Percentiles rank a stretch among this genome's conserved stretches.
Evolutionary conservation across 2,888 invertebrate genomes (phyloP).

Genomic region (Eristalis arbustorum): DNA sequence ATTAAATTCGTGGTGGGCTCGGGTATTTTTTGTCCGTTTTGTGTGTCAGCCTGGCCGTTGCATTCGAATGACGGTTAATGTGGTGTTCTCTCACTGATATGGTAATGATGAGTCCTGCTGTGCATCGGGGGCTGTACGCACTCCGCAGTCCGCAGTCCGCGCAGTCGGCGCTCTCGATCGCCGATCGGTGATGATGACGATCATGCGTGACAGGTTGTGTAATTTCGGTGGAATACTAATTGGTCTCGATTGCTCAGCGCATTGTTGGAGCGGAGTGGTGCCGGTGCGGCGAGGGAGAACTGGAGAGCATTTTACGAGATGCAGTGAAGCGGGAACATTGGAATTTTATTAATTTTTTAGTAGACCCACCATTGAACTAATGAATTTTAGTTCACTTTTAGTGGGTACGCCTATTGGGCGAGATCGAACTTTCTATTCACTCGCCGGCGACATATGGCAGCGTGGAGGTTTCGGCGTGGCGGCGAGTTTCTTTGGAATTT

Average conservation of each 20-base stretch:
- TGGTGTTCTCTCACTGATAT: conserved; percentile 61
- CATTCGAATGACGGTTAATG: conserved; percentile 49
- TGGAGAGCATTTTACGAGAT: background rate
- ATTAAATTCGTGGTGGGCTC: conserved; percentile 70
- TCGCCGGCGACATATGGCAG: background rate
- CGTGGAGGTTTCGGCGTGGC: background rate
- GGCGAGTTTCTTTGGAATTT: background rate
- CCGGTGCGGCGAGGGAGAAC: background rate
- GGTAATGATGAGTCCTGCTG: conserved; percentile 66
- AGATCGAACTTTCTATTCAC: background rate
- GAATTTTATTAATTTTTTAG: background rate
- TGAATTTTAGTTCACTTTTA: background rate
- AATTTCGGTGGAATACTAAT: conserved; percentile 67
- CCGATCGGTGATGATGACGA: conserved; percentile 36
- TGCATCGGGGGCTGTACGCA: conserved; percentile 23
- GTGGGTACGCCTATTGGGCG: background rate
- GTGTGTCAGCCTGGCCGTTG: conserved; percentile 18
- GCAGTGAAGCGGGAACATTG: conserved; percentile 18
- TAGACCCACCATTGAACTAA: background rate
- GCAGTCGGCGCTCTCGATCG: conserved; percentile 59
- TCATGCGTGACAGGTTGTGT: conserved; percentile 64
- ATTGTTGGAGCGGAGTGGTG: too few relatives aligned
- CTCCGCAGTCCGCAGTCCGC: background rate
- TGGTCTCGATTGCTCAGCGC: conserved; percentile 21
- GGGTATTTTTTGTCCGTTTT: conserved; percentile 5